Evolutionary conservation across 92 coral and sea anemone genomes (phyloP).

Genomic region (Palythoa grandiflora): DNA sequence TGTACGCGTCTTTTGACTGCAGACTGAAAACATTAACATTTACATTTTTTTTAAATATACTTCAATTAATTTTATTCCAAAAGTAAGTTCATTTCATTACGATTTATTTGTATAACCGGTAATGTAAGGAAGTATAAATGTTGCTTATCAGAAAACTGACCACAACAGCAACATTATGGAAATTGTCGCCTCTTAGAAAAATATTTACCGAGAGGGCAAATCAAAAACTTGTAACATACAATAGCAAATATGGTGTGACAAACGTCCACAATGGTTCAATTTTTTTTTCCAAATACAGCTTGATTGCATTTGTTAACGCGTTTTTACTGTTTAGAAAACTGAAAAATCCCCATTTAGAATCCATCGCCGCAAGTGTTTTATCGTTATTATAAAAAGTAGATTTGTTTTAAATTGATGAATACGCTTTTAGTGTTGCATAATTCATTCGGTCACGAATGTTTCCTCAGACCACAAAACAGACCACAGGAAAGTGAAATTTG

Average conservation of each 20-base stretch:
- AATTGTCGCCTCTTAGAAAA: not conserved
- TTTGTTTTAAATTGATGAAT: conserved; percentile 25
- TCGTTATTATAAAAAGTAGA: not conserved
- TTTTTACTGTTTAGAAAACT: not conserved
- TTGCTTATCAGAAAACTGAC: not conserved
- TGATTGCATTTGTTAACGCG: not conserved
- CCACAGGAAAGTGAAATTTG: not conserved
- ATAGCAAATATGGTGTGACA: not conserved
- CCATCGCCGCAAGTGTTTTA: conserved; percentile 8
- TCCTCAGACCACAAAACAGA: too few relatives aligned
- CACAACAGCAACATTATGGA: not conserved
- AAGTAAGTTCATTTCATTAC: not conserved
- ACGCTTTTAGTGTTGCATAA: not conserved
- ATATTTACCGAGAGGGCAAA: not conserved
- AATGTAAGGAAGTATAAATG: not conserved
- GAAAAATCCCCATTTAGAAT: not conserved
- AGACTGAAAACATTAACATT: too few relatives aligned
- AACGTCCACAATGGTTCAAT: not conserved
- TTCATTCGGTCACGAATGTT: not conserved
- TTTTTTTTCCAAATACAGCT: not conserved
- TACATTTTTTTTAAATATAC: too few relatives aligned
- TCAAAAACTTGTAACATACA: not conserved
- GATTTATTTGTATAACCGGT: not conserved
- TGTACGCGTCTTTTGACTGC: too few relatives aligned
- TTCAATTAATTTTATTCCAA: too few relatives aligned